Evolutionary conservation across 2,797 vertebrate genomes (phyloP).

Genomic region (Trichosurus vulpecula): DNA sequence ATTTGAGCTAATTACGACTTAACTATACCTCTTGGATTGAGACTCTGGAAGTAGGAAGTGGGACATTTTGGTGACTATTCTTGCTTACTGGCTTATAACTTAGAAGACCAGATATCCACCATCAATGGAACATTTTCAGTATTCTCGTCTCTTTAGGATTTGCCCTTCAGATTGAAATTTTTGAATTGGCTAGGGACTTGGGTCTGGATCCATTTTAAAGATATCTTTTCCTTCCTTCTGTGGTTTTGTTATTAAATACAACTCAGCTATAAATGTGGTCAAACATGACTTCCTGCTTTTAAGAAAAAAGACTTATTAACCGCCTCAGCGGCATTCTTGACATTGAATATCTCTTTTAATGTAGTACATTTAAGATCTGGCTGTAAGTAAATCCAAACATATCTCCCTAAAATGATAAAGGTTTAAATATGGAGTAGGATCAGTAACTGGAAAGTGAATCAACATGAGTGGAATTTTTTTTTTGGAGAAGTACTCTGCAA

Average conservation of each 20-base stretch:
- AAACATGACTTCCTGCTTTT: slow-evolving; percentile 17
- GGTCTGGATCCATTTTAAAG: background rate
- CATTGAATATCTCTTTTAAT: slow-evolving; percentile 7
- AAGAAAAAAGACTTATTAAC: slow-evolving; percentile 10
- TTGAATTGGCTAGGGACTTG: background rate
- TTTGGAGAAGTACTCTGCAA: background rate
- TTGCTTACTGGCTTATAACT: background rate
- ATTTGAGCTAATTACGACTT: background rate
- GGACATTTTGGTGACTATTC: background rate
- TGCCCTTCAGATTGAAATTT: background rate
- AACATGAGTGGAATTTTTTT: background rate
- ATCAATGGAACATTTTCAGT: background rate
- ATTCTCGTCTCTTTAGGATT: background rate
- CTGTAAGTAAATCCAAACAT: background rate
- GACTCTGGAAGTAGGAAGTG: background rate
- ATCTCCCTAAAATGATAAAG: background rate
- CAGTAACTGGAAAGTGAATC: background rate
- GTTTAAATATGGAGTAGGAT: background rate
- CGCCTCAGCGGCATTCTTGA: slow-evolving; percentile 4
- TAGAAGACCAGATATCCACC: background rate
- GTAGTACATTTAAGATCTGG: background rate
- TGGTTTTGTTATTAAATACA: slow-evolving; percentile 2
- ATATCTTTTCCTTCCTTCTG: background rate
- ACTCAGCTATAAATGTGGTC: slow-evolving; percentile 2
- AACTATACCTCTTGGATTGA: background rate